Evolutionary conservation across 1,140 invertebrate genomes (phyloP).

Genomic region (Ericerus pela): DNA sequence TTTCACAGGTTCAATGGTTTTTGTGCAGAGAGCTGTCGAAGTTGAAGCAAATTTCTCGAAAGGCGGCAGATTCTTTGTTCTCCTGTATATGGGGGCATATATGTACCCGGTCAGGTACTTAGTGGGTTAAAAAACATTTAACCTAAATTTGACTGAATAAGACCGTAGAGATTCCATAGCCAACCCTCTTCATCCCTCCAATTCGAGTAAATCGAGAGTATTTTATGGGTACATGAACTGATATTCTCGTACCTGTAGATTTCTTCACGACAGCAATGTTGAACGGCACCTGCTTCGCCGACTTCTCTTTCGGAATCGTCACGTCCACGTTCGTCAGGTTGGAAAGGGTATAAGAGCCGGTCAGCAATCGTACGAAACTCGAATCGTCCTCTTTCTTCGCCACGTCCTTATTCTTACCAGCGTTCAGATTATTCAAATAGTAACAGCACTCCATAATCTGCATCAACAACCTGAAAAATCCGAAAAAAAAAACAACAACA

Average conservation of each 20-base stretch:
- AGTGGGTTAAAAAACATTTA: no score
- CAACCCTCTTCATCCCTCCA: no score
- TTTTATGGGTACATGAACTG: not conserved
- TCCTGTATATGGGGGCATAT: no score
- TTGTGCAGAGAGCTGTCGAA: no score
- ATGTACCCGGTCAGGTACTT: no score
- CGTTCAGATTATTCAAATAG: slow-evolving; percentile 29
- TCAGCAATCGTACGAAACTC: slow-evolving; percentile 42
- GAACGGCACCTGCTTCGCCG: slow-evolving; percentile 33
- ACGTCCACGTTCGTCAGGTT: slow-evolving; percentile 28
- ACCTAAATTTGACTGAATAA: no score
- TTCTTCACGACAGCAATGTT: not conserved
- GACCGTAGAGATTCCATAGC: no score
- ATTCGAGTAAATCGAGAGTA: no score
- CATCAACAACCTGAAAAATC: slow-evolving; percentile 39
- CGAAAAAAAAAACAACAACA: slow-evolving; percentile 14
- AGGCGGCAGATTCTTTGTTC: no score
- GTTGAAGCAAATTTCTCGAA: no score
- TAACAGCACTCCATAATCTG: slow-evolving; percentile 55
- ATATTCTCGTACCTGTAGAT: slow-evolving; percentile 8
- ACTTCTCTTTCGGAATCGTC: slow-evolving; percentile 39
- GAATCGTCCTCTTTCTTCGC: slow-evolving; percentile 33
- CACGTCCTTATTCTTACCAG: slow-evolving; percentile 43
- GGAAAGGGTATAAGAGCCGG: slow-evolving; percentile 34
- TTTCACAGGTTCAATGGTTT: no score